Percentiles rank a stretch among this genome's conserved stretches.
phyloP scores from a whole-genome alignment of 1,140 invertebrate species.

The Mycetomoellerius zeteki region DNA sequence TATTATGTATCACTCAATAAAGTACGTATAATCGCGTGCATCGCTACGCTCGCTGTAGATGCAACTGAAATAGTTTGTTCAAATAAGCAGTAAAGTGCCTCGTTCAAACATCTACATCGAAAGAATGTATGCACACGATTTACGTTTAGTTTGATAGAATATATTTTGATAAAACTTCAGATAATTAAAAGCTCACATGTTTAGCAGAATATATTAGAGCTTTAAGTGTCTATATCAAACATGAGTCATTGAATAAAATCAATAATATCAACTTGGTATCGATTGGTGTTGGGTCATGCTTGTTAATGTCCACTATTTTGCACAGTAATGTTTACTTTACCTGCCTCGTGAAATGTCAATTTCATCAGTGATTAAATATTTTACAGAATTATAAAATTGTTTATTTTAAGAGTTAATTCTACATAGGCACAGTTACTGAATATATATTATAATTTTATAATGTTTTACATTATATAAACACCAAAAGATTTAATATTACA shows the following conservation, averaged over 20 bases:
- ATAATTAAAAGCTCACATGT: conserved; percentile 22
- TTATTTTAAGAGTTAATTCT: conserved; percentile 25
- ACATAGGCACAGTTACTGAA: conserved; percentile 49
- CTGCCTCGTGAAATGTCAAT: conserved; percentile 22
- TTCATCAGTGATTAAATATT: conserved; percentile 8
- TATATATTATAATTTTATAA: conserved; percentile 46
- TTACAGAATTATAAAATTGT: conserved; percentile 24
- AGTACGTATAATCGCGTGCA: conserved; percentile 10
- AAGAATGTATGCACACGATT: not conserved
- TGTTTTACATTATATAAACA: conserved; percentile 42
- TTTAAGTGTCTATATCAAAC: conserved; percentile 65
- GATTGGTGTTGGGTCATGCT: conserved; percentile 81
- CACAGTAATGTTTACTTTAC: conserved; percentile 52
- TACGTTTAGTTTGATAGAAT: not conserved
- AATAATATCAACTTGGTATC: conserved; percentile 75
- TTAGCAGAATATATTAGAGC: conserved; percentile 61
- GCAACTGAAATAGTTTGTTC: not conserved
- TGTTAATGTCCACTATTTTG: conserved; percentile 78
- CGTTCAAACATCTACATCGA: not conserved
- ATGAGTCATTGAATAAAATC: conserved; percentile 58
- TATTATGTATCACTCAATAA: conserved; percentile 27
- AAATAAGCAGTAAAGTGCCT: not conserved
- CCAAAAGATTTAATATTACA: conserved; percentile 45
- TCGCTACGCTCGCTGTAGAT: not conserved
- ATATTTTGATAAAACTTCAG: not conserved